Evolutionary conservation across 2,888 invertebrate genomes (phyloP).

Genomic region (Salticus scenicus): DNA sequence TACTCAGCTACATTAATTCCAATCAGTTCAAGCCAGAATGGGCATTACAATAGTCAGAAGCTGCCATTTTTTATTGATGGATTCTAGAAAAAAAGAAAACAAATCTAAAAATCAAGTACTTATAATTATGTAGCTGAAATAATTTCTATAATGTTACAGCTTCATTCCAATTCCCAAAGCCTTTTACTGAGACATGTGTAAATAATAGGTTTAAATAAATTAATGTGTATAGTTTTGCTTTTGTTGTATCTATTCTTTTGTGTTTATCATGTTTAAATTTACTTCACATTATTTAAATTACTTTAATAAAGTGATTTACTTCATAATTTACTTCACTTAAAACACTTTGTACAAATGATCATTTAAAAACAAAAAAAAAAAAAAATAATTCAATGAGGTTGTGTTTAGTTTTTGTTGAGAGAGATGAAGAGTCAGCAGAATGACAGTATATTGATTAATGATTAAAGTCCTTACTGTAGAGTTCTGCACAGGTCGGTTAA

Average conservation of each 20-base stretch:
- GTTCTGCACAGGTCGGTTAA: too few relatives aligned
- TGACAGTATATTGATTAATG: too few relatives aligned
- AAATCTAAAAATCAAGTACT: neutral
- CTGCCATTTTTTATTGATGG: neutral
- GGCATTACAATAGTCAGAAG: slow-evolving; percentile 6
- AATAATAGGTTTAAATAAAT: slow-evolving; percentile 12
- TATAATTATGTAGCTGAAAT: neutral
- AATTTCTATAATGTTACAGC: neutral
- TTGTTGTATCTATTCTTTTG: neutral
- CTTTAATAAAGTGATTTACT: too few relatives aligned
- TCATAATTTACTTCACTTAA: too few relatives aligned
- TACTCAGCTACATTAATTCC: neutral
- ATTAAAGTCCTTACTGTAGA: too few relatives aligned
- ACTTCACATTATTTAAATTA: too few relatives aligned
- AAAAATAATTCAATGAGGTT: too few relatives aligned
- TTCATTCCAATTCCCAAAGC: slow-evolving; percentile 1
- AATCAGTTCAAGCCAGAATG: neutral
- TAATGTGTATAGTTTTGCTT: slow-evolving; percentile 1
- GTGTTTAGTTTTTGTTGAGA: too few relatives aligned
- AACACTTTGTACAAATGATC: too few relatives aligned
- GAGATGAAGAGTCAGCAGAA: too few relatives aligned
- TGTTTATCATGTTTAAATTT: too few relatives aligned
- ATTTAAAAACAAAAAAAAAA: too few relatives aligned
- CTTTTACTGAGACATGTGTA: slow-evolving; percentile 1
- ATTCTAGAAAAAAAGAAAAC: neutral